Evolutionary conservation across 2,113 vertebrate species (phyloP).

Genomic region (rabbit (Oryctolagus cuniculus)): DNA sequence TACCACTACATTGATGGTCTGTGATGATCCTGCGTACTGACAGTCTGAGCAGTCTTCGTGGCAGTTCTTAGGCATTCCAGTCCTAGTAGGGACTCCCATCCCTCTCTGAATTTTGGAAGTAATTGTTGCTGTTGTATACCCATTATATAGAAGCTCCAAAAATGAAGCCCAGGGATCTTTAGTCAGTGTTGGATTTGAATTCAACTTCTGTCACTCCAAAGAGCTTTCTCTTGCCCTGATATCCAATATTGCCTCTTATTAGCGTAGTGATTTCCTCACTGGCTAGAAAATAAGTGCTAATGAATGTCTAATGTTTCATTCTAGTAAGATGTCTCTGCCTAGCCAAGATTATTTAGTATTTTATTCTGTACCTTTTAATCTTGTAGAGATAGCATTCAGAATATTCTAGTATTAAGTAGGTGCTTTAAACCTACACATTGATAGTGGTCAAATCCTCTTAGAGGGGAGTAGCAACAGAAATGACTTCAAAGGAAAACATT

Average conservation of each 20-base stretch:
- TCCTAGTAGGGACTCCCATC: not conserved
- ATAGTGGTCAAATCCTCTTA: not conserved
- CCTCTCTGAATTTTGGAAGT: not conserved
- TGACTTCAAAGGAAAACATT: not conserved
- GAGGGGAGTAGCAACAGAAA: not conserved
- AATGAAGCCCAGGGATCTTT: not conserved
- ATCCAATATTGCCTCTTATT: not conserved
- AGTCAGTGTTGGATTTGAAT: not conserved
- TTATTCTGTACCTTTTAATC: not conserved
- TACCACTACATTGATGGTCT: not conserved
- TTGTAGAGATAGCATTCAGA: not conserved
- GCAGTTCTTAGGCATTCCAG: not conserved
- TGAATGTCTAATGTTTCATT: too few species aligned
- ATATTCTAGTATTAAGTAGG: not conserved
- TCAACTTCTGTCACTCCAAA: not conserved
- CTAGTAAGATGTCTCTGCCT: not conserved
- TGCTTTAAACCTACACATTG: not conserved
- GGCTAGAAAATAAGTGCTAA: not conserved
- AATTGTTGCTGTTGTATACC: not conserved
- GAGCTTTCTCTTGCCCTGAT: not conserved
- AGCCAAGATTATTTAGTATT: not conserved
- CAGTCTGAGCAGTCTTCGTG: accelerated
- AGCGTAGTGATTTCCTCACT: not conserved
- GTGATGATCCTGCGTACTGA: accelerated
- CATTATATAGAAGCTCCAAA: not conserved